These are phyloP conservation scores for Periophthalmus modestus DNA, from an alignment of 2,113 vertebrate genomes.

Conservation along the genomic window DNA sequence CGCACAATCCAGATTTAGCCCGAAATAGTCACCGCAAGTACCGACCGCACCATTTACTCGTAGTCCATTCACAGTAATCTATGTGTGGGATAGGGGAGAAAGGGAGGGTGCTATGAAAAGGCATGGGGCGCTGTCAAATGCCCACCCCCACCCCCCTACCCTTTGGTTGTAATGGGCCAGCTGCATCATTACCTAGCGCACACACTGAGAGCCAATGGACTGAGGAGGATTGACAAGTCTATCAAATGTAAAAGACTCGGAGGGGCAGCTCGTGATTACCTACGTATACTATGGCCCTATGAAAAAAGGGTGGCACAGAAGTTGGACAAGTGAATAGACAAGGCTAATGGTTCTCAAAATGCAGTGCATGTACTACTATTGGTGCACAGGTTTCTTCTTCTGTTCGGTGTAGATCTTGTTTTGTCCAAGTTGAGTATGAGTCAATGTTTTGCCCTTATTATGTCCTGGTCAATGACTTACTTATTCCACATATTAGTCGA, in stretches of 20 bases:
- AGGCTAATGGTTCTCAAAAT: constrained; percentile 2
- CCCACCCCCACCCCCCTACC: constrained; percentile 54
- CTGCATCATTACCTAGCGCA: constrained; percentile 69
- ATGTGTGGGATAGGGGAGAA: constrained; percentile 17
- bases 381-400: neutral
- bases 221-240: constrained; percentile 63
- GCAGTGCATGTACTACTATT: neutral
- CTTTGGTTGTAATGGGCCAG: constrained; percentile 56
- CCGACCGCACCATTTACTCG: constrained; percentile 73
- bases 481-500: no score
- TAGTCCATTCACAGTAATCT: constrained; percentile 54
- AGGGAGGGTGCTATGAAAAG: constrained; percentile 51
- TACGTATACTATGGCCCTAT: constrained; percentile 47
- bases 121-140: constrained; percentile 68
- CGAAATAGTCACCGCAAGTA: constrained; percentile 55
- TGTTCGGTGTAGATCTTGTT: no score
- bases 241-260: constrained; percentile 59
- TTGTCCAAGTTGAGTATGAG: no score
- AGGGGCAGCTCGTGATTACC: constrained; percentile 49
- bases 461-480: no score
- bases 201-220: constrained; percentile 69
- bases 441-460: no score
- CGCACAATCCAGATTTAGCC: constrained; percentile 63
- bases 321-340: constrained; percentile 5
- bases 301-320: constrained; percentile 24